These are phyloP conservation scores for Chiloscyllium plagiosum DNA, from an alignment of 2,113 vertebrate species.

Conservation along the genomic window DNA sequence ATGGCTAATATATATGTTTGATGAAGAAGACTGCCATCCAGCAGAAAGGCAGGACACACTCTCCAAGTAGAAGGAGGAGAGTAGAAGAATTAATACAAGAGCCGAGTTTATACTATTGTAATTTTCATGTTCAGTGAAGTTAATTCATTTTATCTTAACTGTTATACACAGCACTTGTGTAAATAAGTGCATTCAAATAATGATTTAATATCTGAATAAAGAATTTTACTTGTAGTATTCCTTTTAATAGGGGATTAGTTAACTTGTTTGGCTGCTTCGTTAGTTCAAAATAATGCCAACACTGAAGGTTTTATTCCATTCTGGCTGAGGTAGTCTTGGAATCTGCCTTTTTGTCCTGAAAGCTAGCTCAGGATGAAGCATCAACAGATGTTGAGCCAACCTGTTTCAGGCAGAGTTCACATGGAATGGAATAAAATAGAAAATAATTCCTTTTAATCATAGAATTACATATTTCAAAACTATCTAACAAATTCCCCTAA, in stretches of 20 bases:
- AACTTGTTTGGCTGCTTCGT: too few species aligned
- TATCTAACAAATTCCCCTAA: neutral
- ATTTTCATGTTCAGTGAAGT: neutral
- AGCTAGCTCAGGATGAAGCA: too few species aligned
- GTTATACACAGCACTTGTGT: neutral
- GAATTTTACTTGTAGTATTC: neutral
- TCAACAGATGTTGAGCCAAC: too few species aligned
- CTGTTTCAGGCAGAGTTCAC: neutral
- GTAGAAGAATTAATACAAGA: neutral
- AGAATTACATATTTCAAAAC: neutral
- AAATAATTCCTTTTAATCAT: neutral
- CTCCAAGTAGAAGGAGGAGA: neutral
- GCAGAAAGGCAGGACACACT: neutral
- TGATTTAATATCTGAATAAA: neutral
- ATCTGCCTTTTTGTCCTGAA: too few species aligned
- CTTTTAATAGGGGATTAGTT: neutral
- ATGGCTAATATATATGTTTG: neutral
- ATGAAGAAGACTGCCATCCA: conserved; percentile 1
- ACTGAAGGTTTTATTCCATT: too few species aligned
- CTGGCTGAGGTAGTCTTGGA: too few species aligned
- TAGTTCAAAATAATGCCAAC: too few species aligned
- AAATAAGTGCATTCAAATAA: neutral
- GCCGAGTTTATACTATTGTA: neutral
- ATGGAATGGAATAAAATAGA: neutral
- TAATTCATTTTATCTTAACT: neutral